phyloP scores from a whole-genome alignment of 2,797 vertebrate species.

The Vespertilio murinus region DNA sequence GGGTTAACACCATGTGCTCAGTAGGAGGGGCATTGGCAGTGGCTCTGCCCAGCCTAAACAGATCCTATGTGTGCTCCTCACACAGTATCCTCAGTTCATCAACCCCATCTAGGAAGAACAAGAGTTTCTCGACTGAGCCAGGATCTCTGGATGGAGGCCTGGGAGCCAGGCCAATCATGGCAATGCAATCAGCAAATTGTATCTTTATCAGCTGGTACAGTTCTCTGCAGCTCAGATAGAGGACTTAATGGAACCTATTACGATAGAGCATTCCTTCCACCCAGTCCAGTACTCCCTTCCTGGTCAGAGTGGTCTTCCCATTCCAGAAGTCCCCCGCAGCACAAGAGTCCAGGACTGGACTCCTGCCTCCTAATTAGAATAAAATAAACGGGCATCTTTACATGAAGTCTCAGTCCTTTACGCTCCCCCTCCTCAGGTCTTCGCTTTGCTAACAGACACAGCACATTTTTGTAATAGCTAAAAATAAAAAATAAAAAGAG shows the following conservation, averaged over 20 bases:
- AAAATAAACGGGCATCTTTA: neutral
- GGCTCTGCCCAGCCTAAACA: neutral
- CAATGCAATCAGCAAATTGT: neutral
- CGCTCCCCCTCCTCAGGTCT: neutral
- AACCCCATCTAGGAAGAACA: neutral
- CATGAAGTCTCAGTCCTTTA: neutral
- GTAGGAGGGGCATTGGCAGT: neutral
- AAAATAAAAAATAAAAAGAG: neutral
- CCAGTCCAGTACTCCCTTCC: neutral
- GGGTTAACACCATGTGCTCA: neutral
- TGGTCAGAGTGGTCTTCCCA: neutral
- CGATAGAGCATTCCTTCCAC: no score
- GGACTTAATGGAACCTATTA: neutral
- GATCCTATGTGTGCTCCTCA: neutral
- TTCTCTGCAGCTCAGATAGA: neutral
- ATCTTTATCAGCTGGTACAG: neutral
- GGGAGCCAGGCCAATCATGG: no score
- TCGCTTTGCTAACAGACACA: slow-evolving; percentile 9
- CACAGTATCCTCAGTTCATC: neutral
- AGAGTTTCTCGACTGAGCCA: neutral
- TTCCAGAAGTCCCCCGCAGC: neutral
- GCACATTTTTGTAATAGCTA: neutral
- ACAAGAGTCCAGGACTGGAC: neutral
- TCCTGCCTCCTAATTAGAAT: neutral
- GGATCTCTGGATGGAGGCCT: neutral